Evolutionary conservation across 2,888 invertebrate species (phyloP).

Genomic region (Xanthostigma xanthostigma): DNA sequence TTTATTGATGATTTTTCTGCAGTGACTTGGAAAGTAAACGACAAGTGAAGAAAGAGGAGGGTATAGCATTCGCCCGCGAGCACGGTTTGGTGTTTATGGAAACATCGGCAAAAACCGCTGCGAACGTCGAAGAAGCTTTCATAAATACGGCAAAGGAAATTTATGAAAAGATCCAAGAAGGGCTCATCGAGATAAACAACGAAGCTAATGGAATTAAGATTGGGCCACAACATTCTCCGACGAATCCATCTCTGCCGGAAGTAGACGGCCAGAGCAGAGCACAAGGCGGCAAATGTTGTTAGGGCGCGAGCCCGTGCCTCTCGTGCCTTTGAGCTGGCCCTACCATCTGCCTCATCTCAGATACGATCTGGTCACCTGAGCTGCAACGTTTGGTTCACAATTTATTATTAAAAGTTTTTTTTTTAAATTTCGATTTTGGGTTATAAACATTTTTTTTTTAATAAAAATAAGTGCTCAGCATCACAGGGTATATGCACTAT

Average conservation of each 20-base stretch:
- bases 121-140: conserved; percentile 99
- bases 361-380: conserved; percentile 1
- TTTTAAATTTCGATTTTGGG: too few species aligned
- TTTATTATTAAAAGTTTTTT: not conserved
- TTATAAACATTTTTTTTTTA: too few species aligned
- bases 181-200: conserved; percentile 98
- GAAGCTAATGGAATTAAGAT: conserved; percentile 99
- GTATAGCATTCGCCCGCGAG: conserved; percentile 98
- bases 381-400: conserved; percentile 12
- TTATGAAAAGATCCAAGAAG: conserved; percentile 99
- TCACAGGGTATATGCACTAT: too few species aligned
- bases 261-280: conserved; percentile 67
- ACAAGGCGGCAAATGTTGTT: conserved; percentile 86
- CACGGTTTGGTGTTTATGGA: conserved; percentile 99
- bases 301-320: conserved; percentile 27
- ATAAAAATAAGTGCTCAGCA: too few species aligned
- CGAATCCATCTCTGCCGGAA: conserved; percentile 62
- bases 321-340: conserved; percentile 12
- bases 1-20: too few species aligned
- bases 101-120: conserved; percentile 98
- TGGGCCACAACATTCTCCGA: conserved; percentile 94
- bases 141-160: conserved; percentile 99
- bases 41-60: conserved; percentile 98
- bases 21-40: conserved; percentile 96
- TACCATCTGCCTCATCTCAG: conserved; percentile 8